A percentile compares a stretch with the other conserved stretches of the same genome.
phyloP scores from a whole-genome alignment of 2,797 vertebrate species.

The Acipenser transmontanus region DNA sequence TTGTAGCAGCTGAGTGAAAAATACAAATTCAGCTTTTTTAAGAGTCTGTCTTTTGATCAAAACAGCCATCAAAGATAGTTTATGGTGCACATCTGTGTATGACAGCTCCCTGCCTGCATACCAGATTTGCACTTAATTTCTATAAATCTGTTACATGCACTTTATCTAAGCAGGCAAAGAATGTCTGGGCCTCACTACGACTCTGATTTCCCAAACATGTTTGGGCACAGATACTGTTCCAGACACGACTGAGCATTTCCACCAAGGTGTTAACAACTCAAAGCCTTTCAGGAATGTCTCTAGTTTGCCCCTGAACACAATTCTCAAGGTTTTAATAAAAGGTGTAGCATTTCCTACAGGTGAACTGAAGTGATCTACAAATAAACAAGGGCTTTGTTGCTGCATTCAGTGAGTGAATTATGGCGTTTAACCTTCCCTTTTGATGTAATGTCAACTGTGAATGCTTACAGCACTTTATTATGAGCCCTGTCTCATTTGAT shows the following conservation, averaged over 20 bases:
- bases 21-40: neutral
- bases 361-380: conserved; percentile 54
- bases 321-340: conserved; percentile 53
- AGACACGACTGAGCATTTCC: conserved; percentile 34
- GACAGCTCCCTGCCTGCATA: conserved; percentile 24
- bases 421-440: conserved; percentile 60
- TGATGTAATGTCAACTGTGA: conserved; percentile 62
- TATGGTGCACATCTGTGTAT: conserved; percentile 20
- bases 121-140: conserved; percentile 31
- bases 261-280: conserved; percentile 45
- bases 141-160: conserved; percentile 28
- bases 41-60: neutral
- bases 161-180: conserved; percentile 22
- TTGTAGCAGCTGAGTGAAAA: neutral
- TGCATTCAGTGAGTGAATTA: conserved; percentile 49
- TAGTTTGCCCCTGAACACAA: conserved; percentile 39
- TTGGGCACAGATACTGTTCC: conserved; percentile 32
- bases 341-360: conserved; percentile 65
- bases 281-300: conserved; percentile 53
- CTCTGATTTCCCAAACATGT: conserved; percentile 28
- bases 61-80: conserved; percentile 31
- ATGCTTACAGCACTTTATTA: conserved; percentile 43
- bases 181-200: conserved; percentile 15
- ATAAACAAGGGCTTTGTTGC: conserved; percentile 65
- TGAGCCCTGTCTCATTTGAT: conserved; percentile 34